Base-by-base conservation (phyloP, 2,888 invertebrate species). In the Amphipoea oculea region DNA sequence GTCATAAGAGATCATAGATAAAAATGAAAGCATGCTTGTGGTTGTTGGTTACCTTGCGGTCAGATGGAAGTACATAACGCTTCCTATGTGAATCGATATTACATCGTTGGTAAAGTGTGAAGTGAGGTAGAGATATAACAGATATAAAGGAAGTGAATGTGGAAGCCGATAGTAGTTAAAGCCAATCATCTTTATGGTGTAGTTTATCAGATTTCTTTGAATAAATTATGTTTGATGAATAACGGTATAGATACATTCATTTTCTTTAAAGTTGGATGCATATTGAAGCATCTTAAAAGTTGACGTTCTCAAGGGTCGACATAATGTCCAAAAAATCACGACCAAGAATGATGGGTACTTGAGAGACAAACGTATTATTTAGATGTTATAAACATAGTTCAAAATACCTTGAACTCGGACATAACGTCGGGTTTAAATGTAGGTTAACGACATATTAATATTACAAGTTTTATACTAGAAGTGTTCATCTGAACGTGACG, bases 1-100 rank as follows among this genome's bases (percentile, higher is more conserved):
- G 92, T 92, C 91, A 91, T 91, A 92, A 90, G 90, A 93, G 91
- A 92, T 92, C 82, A 85, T 86, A 90, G 93, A 95, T 94, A 93
- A 92, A 94, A 94, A 93, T 87, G 94, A 94, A 94, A 94, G 93
- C 92, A 91, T 71, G 72, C 65, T 85, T 89, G 84, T 74, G 90
- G 87, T 86, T 60, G 42, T n/a, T 73, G 79, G 88, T 78, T 68
- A 81, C 81, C 81, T 81, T 92, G 92, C 85, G 91, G 93, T 92
- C 86, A 82, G 68, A 79, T 79, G 88, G 85, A 85, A 85, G 71
- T 86, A 82, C 88, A 89, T 85, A 69, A 79, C 54, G 63, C 86
- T 86, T 87, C 87, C 79, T 82, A 86, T 86, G 76, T 72, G 72
- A 76, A 86, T 70, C 73, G 29, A 78, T 86, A 83, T 73, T 74